Base-by-base conservation (phyloP, 2,113 vertebrate genomes). In the Syrrhaptes paradoxus region DNA sequence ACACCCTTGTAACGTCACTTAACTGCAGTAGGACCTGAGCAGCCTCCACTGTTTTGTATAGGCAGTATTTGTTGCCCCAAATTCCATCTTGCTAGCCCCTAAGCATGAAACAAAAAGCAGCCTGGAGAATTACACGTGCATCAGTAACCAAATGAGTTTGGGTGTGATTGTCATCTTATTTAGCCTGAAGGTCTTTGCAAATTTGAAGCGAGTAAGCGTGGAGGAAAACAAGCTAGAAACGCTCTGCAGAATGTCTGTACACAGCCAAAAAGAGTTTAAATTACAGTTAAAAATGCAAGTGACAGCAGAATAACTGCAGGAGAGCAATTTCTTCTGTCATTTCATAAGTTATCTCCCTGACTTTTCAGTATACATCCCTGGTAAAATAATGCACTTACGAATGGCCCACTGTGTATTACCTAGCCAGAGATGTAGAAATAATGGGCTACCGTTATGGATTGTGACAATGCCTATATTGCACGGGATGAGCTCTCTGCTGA, bases 131-230 rank as follows among this genome's bases (percentile, higher is more conserved):
- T 83, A 79, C 85, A 67, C 6, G 13, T 38, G 34, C 78, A 59
- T 68, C 54, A 54, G 26, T 66, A 57, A 85, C 58, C 74, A 48
- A 65, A 36, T 45, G 14, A 22, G 79, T 82, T 85, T 87, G 49
- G 85, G 55, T 46, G 95, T 96, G 98, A 98, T 98, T 98, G 98
- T 98, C 97, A 80, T 89, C 94, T 96, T 96, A 73, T 66, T 89
- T 89, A 75, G 55, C 87, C 85, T 93, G 87, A 88, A 89, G 62
- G 65, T 95, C 89, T 86, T 93, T 78, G 92, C 49, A 77, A 77
- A 45, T 57, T 76, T 84, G 90, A 46, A 63, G 89, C 87, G 85
- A 95, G 91, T 68, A 90, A 62, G 68, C 66, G 31, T 22, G 75
- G 76, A 66, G 49, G 80, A 89, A 95, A 96, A 62, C 91, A 95